Percentiles rank a stretch among this genome's conserved stretches.
Evolutionary conservation across 2,113 vertebrate species (phyloP).

Genomic region (Phocoena sinus): DNA sequence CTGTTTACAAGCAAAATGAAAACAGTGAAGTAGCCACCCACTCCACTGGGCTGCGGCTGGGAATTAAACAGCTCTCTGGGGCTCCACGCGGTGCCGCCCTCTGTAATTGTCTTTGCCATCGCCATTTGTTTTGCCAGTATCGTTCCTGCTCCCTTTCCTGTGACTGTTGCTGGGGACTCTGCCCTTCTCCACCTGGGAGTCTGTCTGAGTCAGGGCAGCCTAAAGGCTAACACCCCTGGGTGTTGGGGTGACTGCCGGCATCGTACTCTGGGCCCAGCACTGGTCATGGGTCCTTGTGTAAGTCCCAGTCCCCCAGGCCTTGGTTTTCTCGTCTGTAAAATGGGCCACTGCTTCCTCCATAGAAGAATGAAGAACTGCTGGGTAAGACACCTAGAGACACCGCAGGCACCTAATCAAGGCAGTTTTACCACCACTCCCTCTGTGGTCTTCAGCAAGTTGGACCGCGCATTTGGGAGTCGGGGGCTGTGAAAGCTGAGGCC

Average conservation of each 20-base stretch:
- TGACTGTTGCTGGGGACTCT: background rate
- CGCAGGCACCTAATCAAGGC: too few relatives aligned
- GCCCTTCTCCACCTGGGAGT: background rate
- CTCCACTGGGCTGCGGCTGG: rapidly evolving
- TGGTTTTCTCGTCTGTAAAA: background rate
- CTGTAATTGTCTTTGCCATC: rapidly evolving
- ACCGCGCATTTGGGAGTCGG: rapidly evolving
- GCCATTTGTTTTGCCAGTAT: background rate
- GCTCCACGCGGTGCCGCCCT: rapidly evolving
- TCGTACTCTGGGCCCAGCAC: background rate
- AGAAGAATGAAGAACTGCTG: background rate
- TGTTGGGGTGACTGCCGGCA: background rate
- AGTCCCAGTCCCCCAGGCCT: background rate
- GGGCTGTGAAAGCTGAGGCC: background rate
- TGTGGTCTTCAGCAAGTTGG: background rate
- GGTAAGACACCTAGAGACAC: rapidly evolving
- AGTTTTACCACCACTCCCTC: too few relatives aligned
- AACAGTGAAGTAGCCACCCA: rapidly evolving
- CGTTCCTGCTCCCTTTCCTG: background rate
- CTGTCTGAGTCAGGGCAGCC: background rate
- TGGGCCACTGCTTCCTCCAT: background rate
- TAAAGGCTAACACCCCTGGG: background rate
- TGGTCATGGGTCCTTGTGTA: background rate
- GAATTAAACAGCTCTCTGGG: background rate
- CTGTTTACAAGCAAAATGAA: background rate